phyloP scores from a whole-genome alignment of 1,140 invertebrate species.

The Achatina immaculata region DNA sequence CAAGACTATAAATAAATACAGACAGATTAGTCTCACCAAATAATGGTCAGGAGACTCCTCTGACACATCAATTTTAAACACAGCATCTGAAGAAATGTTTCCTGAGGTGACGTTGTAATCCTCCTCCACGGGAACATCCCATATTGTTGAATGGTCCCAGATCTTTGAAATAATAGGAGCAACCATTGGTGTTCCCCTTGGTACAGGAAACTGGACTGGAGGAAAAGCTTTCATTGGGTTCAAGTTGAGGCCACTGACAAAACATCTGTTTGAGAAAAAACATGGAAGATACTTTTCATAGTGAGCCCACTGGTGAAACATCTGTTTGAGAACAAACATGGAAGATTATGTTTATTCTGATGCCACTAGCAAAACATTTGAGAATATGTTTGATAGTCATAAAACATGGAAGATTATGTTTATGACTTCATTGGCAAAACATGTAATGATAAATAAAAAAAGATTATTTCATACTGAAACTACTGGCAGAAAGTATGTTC shows the following conservation, averaged over 20 bases:
- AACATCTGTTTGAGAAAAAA: conserved; percentile 76
- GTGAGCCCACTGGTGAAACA: not conserved
- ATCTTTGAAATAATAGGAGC: conserved; percentile 79
- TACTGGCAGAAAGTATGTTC: no score
- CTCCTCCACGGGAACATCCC: conserved; percentile 70
- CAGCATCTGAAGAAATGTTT: conserved; percentile 56
- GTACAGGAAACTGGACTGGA: conserved; percentile 85
- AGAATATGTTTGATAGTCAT: no score
- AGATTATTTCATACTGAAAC: no score
- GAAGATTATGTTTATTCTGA: no score
- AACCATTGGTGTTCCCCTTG: conserved; percentile 89
- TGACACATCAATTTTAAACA: conserved; percentile 77
- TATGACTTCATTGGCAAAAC: no score
- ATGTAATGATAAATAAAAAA: no score
- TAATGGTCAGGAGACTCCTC: conserved; percentile 80
- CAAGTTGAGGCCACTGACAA: conserved; percentile 83
- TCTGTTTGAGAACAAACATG: not conserved
- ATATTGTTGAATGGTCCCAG: conserved; percentile 88
- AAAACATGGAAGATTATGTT: no score
- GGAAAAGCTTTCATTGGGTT: conserved; percentile 82
- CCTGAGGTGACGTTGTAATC: conserved; percentile 60
- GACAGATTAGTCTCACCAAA: conserved; percentile 66
- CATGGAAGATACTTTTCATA: not conserved
- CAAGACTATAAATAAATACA: no score
- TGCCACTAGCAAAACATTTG: no score